Percentiles rank a stretch among this genome's conserved stretches.
Evolutionary conservation across 2,797 vertebrate genomes (phyloP).

Genomic region (Sarcophilus harrisii): DNA sequence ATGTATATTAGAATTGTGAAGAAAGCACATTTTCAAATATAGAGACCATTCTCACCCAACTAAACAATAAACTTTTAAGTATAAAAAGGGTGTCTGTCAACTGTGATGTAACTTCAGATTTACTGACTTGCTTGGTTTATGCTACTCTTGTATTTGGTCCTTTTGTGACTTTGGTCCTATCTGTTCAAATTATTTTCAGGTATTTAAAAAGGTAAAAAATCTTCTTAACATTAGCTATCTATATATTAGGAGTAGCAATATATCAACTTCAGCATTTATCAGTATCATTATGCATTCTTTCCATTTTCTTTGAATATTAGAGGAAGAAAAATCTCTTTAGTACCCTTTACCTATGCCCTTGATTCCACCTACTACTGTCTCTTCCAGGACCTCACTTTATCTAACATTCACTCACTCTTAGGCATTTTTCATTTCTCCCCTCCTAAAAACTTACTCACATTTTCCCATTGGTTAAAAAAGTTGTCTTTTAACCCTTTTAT

Average conservation of each 20-base stretch:
- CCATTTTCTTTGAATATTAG: not conserved
- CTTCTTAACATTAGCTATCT: conserved; percentile 35
- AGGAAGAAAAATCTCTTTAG: not conserved
- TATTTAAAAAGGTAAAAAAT: conserved; percentile 30
- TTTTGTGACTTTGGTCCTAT: conserved; percentile 7
- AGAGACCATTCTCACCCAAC: conserved; percentile 26
- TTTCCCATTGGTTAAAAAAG: not conserved
- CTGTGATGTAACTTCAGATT: not conserved
- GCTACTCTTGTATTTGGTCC: conserved; percentile 36
- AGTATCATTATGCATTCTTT: not conserved
- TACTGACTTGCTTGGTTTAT: conserved; percentile 16
- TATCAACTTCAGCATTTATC: not conserved
- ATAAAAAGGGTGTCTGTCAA: not conserved
- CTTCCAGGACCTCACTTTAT: not conserved
- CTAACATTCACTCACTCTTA: not conserved
- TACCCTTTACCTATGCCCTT: not conserved
- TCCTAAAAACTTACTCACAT: not conserved
- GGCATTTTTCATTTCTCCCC: not conserved
- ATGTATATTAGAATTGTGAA: not conserved
- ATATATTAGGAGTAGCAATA: conserved; percentile 37
- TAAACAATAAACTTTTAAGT: conserved; percentile 28
- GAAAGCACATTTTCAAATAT: conserved; percentile 39
- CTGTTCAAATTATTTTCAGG: conserved; percentile 48
- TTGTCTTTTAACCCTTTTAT: not conserved
- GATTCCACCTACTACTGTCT: not conserved